These are phyloP conservation scores for Sminthurides bifidus DNA, from an alignment of 1,140 invertebrate genomes.

Conservation along the genomic window DNA sequence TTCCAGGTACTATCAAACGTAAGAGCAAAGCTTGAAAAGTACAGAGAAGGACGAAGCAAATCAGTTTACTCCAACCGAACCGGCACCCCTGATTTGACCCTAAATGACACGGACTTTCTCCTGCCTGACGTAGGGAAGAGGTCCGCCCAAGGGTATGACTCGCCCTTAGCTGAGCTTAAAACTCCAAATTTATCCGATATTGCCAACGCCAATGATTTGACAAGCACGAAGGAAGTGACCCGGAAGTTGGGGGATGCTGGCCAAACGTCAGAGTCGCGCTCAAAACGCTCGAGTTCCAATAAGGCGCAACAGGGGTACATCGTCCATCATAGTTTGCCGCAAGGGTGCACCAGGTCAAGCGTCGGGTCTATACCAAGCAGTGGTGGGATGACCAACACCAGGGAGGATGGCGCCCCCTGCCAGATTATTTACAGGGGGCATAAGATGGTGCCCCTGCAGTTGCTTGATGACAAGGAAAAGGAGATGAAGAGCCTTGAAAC, in stretches of 20 bases:
- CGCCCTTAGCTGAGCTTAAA: no score
- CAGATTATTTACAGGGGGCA: constrained; percentile 28
- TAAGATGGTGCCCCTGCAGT: constrained; percentile 23
- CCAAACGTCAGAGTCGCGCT: background rate
- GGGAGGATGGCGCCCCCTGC: constrained; percentile 7
- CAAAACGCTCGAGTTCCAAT: background rate
- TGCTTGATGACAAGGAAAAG: constrained; percentile 20
- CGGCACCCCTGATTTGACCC: no score
- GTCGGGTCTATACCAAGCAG: background rate
- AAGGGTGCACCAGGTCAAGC: background rate
- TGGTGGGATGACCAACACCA: background rate
- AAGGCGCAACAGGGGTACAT: background rate
- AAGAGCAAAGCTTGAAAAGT: no score
- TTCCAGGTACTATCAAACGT: no score
- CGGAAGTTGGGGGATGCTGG: background rate
- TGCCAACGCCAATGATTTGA: no score
- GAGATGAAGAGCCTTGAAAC: constrained; percentile 21
- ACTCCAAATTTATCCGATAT: no score
- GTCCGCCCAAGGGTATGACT: no score
- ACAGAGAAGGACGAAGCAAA: no score
- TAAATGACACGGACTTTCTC: no score
- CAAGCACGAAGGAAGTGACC: background rate
- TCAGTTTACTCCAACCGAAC: no score
- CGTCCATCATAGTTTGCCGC: background rate
- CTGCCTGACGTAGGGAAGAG: no score